Base-by-base conservation (phyloP, 2,888 invertebrate species). In the Frankliniella intonsa region DNA sequence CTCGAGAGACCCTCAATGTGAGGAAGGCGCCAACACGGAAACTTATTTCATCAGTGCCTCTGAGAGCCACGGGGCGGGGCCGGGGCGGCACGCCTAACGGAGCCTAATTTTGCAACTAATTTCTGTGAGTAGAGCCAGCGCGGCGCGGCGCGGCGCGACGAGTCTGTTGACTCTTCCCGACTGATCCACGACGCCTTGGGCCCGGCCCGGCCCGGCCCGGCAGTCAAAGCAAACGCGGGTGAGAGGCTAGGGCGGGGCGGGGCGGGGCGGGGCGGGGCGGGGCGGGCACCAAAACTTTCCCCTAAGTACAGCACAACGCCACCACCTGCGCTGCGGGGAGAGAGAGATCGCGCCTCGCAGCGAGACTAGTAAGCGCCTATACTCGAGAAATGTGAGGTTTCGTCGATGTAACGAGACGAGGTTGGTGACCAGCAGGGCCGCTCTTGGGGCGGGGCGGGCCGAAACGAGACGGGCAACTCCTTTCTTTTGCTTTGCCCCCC, bases 41-140 rank as follows among this genome's bases (percentile, higher is more conserved):
- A 69, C n/a, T 69, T 69, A 69, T 69, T 69, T 69, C 69, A 69
- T 69, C 69, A 69, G 69, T n/a, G 19, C 55, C 55, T 55, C 55
- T 55, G 17, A 55, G 55, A 19, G 55, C 55, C 17, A 55, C 55
- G 55, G 38, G 38, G 38, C 55, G 38, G 38, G 38, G 38, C 38
- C 55, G 38, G 38, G 38, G 38, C 38, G 38, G 38, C 38, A 5
- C 38, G 38, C 38, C 38, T 38, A 55, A 55, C 17, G 55, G 5
- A 55, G 12, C 55, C 55, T 55, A 55, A 55, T 55, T 55, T 55
- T 14, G 55, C 55, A 55, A 55, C 55, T 14, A 55, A 55, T 55
- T 55, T 55, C 17, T 19, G 55, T 19, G 55, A 55, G 55, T 55
- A 19, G 55, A 19, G 17, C 55, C 7, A 8, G 55, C 55, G 55